Evolutionary conservation across 2,113 vertebrate genomes (phyloP).

Genomic region (Dunckerocampus dactyliophorus): DNA sequence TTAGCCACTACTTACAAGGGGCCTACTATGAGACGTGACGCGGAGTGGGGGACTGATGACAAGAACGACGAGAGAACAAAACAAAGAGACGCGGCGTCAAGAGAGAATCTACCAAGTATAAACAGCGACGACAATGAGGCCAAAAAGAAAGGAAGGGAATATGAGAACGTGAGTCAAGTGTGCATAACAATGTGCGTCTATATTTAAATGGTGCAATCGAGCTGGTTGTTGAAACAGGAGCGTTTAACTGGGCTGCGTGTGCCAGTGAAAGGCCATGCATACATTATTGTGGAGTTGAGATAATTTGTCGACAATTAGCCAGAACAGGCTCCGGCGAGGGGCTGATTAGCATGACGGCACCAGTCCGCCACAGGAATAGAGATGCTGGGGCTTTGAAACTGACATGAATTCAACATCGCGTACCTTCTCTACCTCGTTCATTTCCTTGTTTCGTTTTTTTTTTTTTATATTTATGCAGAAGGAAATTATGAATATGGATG

Average conservation of each 20-base stretch:
- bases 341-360: slow-evolving; percentile 70
- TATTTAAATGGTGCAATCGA: slow-evolving; percentile 59
- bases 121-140: slow-evolving; percentile 26
- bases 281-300: slow-evolving; percentile 81
- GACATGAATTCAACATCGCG: slow-evolving; percentile 59
- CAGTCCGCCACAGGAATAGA: slow-evolving; percentile 56
- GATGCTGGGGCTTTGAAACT: slow-evolving; percentile 63
- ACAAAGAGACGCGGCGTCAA: slow-evolving; percentile 25
- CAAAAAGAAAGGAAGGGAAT: slow-evolving; percentile 13
- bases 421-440: slow-evolving; percentile 41
- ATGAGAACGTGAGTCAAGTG: slow-evolving; percentile 38
- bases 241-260: slow-evolving; percentile 41
- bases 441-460: slow-evolving; percentile 40
- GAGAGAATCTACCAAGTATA: slow-evolving; percentile 20
- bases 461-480: slow-evolving; percentile 53
- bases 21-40: slow-evolving; percentile 17
- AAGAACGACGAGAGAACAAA: slow-evolving; percentile 8
- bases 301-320: slow-evolving; percentile 70
- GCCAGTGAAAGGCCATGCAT: slow-evolving; percentile 55
- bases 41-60: slow-evolving; percentile 10
- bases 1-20: slow-evolving; percentile 46
- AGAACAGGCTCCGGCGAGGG: slow-evolving; percentile 54
- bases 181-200: slow-evolving; percentile 50
- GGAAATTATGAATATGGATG: slow-evolving; percentile 66
- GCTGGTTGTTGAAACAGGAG: slow-evolving; percentile 53